Evolutionary conservation across 2,797 vertebrate genomes (phyloP), one percentile per base, ranked within the genome.

Genomic region (Moxostoma hubbsi): DNA sequence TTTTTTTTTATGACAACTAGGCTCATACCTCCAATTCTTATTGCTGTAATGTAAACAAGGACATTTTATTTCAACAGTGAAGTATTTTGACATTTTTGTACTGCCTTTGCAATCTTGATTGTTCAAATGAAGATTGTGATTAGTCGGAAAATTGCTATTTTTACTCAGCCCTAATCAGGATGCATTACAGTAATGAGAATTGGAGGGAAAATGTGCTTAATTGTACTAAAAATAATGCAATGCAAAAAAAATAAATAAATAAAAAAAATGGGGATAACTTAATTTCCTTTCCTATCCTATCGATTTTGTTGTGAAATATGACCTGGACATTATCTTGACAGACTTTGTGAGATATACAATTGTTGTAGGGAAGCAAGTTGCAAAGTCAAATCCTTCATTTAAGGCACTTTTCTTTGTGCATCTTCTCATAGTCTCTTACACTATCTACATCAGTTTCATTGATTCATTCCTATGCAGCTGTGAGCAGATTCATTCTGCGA

Each of bases 391-490:
- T 74, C 78, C 75, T 81, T 71, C 78, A 63, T 18, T 83, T 73
- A 84, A 86, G 83, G 83, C 83, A 86, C 85, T 74, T 47, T 65
- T 50, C 18, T 15, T 6, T 43, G 51, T 53, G 66, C 62, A 49
- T 15, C n/a, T n/a, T 16, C 18, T 51, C 50, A 51, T 16, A 9
- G 62, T 62, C 11, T 43, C 50, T 66, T 67, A 53, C 36, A 36
- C 36, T 36, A 36, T 45, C 55, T 58, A 16, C 5, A 8, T 13
- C 71, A 53, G 6, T 53, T 11, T 54, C 6, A 24, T 9, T 66
- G 63, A 45, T 67, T 75, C 50, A 13, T 58, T 68, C 36, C 50
- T 77, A 54, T 18, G 64, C 50, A 47, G 57, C 4, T 18, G 43
- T 66, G 50, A 73, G 73, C 12, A 64, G 70, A 18, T 6, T 13